Evolutionary conservation across 1,140 invertebrate genomes (phyloP).

Genomic region (Panagrolaimus sp.): DNA sequence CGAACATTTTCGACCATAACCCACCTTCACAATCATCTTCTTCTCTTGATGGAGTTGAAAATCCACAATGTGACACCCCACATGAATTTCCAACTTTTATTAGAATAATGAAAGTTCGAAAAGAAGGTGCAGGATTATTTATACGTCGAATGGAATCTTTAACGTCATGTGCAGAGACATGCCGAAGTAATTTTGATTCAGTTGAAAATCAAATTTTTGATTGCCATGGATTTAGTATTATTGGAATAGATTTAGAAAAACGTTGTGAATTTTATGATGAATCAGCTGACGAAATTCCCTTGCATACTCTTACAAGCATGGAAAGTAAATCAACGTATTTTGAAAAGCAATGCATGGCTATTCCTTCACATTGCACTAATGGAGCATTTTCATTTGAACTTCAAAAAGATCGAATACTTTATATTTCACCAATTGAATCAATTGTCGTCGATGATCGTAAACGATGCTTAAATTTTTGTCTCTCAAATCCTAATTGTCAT

Average conservation of each 20-base stretch:
- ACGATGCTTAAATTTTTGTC: conserved; percentile 22
- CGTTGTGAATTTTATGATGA: conserved; percentile 25
- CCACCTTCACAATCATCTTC: too few relatives aligned
- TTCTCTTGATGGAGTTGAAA: too few relatives aligned
- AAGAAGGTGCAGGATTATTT: neutral
- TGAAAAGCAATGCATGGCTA: conserved; percentile 23
- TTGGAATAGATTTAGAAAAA: conserved; percentile 8
- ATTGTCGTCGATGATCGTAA: conserved; percentile 20
- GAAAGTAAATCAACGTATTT: conserved; percentile 21
- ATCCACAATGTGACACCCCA: neutral
- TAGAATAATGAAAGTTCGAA: conserved; percentile 3
- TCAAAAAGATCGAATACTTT: conserved; percentile 11
- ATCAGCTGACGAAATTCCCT: conserved; percentile 6
- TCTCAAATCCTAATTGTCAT: conserved; percentile 17
- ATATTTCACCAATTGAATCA: conserved; percentile 12
- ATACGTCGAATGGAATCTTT: conserved; percentile 10
- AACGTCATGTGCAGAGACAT: neutral
- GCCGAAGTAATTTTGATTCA: neutral
- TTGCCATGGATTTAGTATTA: conserved; percentile 23
- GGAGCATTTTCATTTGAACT: conserved; percentile 23
- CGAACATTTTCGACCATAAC: too few relatives aligned
- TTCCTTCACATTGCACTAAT: conserved; percentile 19
- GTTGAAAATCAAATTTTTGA: conserved; percentile 16
- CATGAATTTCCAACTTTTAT: conserved; percentile 13
- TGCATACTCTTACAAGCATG: conserved; percentile 3